Evolutionary conservation across 2,797 vertebrate genomes (phyloP).

Genomic region (Tenualosa ilisha): DNA sequence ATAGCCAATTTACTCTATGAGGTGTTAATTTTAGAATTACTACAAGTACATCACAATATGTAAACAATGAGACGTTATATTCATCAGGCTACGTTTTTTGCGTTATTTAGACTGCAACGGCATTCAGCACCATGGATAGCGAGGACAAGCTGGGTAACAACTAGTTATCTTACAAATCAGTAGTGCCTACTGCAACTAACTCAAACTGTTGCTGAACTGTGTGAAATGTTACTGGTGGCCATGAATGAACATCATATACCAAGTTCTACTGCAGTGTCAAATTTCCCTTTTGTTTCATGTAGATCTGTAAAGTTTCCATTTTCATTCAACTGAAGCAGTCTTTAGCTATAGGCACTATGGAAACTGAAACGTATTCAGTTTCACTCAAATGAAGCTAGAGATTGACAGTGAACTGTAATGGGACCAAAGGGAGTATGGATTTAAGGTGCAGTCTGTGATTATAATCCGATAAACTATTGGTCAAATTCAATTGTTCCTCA

Average conservation of each 20-base stretch:
- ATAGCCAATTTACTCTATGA: background rate
- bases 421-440: no score
- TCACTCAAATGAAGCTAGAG: background rate
- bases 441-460: no score
- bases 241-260: background rate
- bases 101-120: background rate
- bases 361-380: background rate
- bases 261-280: background rate
- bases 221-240: no score
- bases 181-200: no score
- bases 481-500: no score
- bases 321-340: background rate
- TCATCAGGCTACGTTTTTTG: no score
- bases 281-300: no score
- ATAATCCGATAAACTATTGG: no score
- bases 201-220: no score
- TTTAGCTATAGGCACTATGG: background rate
- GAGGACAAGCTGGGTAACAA: background rate
- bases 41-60: background rate
- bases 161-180: background rate
- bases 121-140: conserved; percentile 24
- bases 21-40: background rate
- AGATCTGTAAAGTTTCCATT: background rate
- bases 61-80: background rate
- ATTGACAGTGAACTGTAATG: no score